Percentiles rank a stretch among this genome's conserved stretches.
Conservation (phyloP, 2,113 vertebrate genomes). For the Meles meles region DNA sequence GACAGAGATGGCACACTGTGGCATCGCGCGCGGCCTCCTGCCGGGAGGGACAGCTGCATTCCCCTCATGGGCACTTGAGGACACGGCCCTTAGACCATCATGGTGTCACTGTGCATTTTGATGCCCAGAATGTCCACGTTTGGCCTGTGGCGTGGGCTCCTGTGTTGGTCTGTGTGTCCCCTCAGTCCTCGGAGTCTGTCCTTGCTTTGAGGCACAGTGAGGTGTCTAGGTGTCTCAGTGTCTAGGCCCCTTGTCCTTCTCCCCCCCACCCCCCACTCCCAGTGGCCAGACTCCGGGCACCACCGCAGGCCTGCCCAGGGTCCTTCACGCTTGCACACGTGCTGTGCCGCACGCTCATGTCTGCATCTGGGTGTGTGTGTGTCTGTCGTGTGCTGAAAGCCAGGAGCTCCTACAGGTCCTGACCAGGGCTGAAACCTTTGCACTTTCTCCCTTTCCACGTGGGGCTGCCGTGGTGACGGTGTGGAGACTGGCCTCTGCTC, state of each 20-base stretch:
- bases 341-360: rapidly evolving
- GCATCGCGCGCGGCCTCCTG: background rate
- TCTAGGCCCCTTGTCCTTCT: background rate
- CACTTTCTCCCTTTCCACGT: background rate
- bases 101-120: background rate
- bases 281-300: rapidly evolving
- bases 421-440: rapidly evolving
- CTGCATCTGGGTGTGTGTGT: too few species aligned
- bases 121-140: background rate
- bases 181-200: background rate
- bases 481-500: background rate
- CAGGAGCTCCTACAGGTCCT: background rate
- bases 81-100: rapidly evolving
- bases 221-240: too few species aligned
- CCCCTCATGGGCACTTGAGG: too few species aligned
- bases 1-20: background rate
- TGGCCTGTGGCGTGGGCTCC: background rate
- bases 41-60: background rate
- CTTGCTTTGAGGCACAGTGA: background rate
- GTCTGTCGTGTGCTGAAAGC: background rate
- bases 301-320: background rate
- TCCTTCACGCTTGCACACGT: background rate
- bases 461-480: background rate
- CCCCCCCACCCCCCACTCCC: rapidly evolving
- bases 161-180: background rate